phyloP scores from a whole-genome alignment of 1,140 invertebrate genomes.

The Scaptodrosophila lebanonensis region DNA sequence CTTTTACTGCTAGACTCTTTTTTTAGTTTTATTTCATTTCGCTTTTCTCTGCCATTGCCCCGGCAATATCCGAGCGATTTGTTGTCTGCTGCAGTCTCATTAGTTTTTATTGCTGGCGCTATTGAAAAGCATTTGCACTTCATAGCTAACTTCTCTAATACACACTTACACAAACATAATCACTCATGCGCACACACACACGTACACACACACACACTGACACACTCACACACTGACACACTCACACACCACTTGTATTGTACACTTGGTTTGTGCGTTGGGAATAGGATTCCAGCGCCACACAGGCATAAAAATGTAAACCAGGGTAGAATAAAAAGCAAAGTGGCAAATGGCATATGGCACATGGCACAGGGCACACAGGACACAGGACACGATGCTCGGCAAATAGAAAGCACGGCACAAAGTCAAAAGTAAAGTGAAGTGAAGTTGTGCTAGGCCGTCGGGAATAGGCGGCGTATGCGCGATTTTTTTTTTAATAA shows the following conservation, averaged over 20 bases:
- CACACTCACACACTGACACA: constrained; percentile 1
- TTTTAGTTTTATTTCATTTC: not conserved
- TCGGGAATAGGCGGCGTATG: constrained; percentile 65
- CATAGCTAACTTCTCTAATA: constrained; percentile 3
- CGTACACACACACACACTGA: not conserved
- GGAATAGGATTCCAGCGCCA: constrained; percentile 47
- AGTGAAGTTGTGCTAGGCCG: constrained; percentile 51
- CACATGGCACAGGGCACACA: constrained; percentile 41
- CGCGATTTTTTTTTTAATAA: constrained; percentile 54
- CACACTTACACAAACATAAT: constrained; percentile 58
- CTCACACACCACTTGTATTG: too few species aligned
- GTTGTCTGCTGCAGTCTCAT: constrained; percentile 70
- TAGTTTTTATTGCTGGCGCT: constrained; percentile 53
- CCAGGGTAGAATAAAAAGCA: constrained; percentile 71
- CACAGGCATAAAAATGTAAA: constrained; percentile 63
- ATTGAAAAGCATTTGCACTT: constrained; percentile 18
- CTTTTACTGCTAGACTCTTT: constrained; percentile 48
- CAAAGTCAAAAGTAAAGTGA: constrained; percentile 38
- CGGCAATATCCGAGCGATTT: constrained; percentile 62
- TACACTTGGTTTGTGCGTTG: constrained; percentile 47
- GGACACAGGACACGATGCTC: too few species aligned
- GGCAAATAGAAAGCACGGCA: too few species aligned
- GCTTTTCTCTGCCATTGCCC: constrained; percentile 44
- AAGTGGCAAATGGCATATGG: constrained; percentile 51
- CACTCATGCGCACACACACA: constrained; percentile 37